These are phyloP conservation scores for Emydura subglobosa DNA, from an alignment of 2,113 vertebrate genomes.

Conservation along the genomic window DNA sequence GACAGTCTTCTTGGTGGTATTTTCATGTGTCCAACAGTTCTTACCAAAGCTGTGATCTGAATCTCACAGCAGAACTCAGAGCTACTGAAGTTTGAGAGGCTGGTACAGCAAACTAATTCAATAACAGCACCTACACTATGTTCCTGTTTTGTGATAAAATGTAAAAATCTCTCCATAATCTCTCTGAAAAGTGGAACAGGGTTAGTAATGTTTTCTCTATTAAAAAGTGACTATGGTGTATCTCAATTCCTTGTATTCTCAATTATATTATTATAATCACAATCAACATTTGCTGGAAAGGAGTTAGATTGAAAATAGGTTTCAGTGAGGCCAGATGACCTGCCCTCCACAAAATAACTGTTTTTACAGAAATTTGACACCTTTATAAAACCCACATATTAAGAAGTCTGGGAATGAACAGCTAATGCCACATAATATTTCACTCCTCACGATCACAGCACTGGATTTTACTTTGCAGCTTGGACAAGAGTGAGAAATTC, in stretches of 20 bases:
- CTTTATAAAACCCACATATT: neutral
- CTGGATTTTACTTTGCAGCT: neutral
- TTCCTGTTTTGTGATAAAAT: neutral
- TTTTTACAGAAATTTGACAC: neutral
- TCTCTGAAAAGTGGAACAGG: neutral
- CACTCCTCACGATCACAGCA: neutral
- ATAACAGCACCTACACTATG: neutral
- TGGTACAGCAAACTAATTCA: neutral
- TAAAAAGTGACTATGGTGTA: neutral
- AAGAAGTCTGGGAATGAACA: conserved; percentile 8
- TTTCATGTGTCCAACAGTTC: neutral
- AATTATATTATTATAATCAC: neutral
- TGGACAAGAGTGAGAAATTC: neutral
- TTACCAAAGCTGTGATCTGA: neutral
- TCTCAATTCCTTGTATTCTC: neutral
- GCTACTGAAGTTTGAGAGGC: neutral
- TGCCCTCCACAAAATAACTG: neutral
- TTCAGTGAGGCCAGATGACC: neutral
- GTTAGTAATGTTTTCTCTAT: neutral
- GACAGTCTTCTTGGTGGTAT: neutral
- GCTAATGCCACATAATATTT: conserved; percentile 18
- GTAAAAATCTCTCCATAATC: neutral
- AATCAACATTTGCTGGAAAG: neutral
- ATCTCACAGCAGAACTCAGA: neutral
- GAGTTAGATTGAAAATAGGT: neutral